A percentile compares a stretch with the other conserved stretches of the same genome.
Evolutionary conservation across 2,113 vertebrate genomes (phyloP).

Genomic region (Bufo bufo): DNA sequence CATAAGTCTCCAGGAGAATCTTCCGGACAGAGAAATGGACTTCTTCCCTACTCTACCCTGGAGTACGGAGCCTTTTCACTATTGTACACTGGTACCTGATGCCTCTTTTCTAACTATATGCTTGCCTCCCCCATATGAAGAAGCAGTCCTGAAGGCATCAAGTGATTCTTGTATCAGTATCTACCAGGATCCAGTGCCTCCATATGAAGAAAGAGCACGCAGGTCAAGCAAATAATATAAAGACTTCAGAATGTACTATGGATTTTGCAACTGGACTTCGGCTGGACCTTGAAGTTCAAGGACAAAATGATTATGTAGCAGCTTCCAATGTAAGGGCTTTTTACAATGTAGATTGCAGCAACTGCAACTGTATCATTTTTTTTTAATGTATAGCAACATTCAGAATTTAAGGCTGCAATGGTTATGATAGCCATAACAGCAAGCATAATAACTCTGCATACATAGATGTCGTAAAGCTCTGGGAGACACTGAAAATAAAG

Average conservation of each 20-base stretch:
- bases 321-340: constrained; percentile 29
- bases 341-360: constrained; percentile 33
- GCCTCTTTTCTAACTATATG: constrained; percentile 72
- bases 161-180: constrained; percentile 69
- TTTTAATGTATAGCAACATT: not conserved
- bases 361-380: not conserved
- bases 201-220: constrained; percentile 60
- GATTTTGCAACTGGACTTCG: constrained; percentile 37
- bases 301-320: constrained; percentile 44
- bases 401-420: not conserved
- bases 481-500: not conserved
- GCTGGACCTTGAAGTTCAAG: constrained; percentile 40
- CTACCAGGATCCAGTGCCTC: constrained; percentile 62
- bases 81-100: constrained; percentile 68
- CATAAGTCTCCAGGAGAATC: constrained; percentile 76
- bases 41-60: constrained; percentile 66
- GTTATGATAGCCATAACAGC: not conserved
- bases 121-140: constrained; percentile 82
- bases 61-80: constrained; percentile 67
- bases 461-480: not conserved
- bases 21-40: constrained; percentile 45
- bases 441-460: not conserved
- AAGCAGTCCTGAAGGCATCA: constrained; percentile 77
- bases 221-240: constrained; percentile 58
- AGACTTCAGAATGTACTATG: constrained; percentile 23